Base-by-base conservation (phyloP, 2,888 invertebrate species). In the Stratiomys singularior region DNA sequence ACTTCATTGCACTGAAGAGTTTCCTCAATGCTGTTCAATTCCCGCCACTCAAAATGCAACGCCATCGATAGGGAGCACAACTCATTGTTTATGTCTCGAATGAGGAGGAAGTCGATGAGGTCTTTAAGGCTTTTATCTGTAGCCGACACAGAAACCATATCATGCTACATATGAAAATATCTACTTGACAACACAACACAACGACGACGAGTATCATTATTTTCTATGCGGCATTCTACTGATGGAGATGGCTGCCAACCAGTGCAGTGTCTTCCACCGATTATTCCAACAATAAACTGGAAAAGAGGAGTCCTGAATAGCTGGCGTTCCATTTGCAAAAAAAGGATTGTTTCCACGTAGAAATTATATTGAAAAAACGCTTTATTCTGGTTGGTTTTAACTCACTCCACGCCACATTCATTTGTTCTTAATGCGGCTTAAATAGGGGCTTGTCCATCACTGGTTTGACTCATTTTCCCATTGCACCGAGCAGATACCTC, bases 21-120 rank as follows among this genome's bases (percentile, higher is more conserved):
- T 69, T 25, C 46, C n/a, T 67, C 21, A 46, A 25, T 25, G 69
- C 27, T 69, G 69, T 69, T 69, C 69, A 46, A 69, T 69, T 69
- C 69, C 69, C 69, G 69, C 46, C 69, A 69, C 46, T 69, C 25
- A 7, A 69, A 21, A 47, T 25, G 64, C 64, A 0, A 7, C 5
- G 25, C 11, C 18, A 52, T 5, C 52, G 52, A 18, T 15, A 15
- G 52, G 15, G 18, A 13, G 15, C 25, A 25, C 60, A 60, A 30
- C 21, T 28, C 18, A 64, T 64, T 69, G 69, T 69, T 69, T 69
- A 69, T 46, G 69, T 69, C 46, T 69, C 46, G 69, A 47, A 44
- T 47, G 23, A 25, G 27, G 37, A 37, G 66, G 18, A 66, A 13
- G 52, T 13, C 13, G 52, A 13, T 23, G 60, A 52, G 52, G 52